phyloP scores from a whole-genome alignment of 37 sponge, comb jelly and placozoan genomes.

The Ianthella basta region DNA sequence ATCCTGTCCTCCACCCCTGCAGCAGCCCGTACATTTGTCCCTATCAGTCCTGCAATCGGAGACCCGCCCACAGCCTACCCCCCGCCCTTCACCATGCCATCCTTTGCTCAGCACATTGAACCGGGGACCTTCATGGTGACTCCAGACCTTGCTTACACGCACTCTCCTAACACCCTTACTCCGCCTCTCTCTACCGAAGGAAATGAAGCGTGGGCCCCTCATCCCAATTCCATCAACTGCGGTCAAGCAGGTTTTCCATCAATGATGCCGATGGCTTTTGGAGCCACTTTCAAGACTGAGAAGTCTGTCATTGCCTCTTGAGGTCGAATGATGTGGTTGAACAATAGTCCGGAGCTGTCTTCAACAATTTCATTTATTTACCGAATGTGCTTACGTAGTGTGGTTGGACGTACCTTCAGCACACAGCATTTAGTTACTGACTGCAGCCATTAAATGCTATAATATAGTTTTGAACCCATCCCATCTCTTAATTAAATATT shows the following conservation, averaged over 20 bases:
- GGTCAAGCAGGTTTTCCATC: neutral
- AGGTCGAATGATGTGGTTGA: too few relatives aligned
- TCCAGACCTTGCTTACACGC: neutral
- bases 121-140: slow-evolving; percentile 4
- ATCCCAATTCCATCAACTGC: neutral
- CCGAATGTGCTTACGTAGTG: too few relatives aligned
- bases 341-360: too few relatives aligned
- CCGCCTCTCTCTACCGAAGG: slow-evolving; percentile 19
- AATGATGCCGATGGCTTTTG: slow-evolving; percentile 17
- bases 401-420: too few relatives aligned
- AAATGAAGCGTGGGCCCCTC: slow-evolving; percentile 4
- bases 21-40: neutral
- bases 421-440: too few relatives aligned
- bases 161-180: slow-evolving; percentile 11
- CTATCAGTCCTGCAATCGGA: slow-evolving; percentile 5
- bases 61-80: slow-evolving; percentile 5
- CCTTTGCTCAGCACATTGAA: neutral
- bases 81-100: neutral
- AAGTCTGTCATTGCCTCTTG: neutral
- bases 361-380: too few relatives aligned
- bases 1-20: neutral
- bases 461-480: too few relatives aligned
- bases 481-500: too few relatives aligned
- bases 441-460: too few relatives aligned
- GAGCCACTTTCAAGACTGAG: neutral